phyloP scores from a whole-genome alignment of 2,113 vertebrate genomes.

The Cottus gobio region DNA sequence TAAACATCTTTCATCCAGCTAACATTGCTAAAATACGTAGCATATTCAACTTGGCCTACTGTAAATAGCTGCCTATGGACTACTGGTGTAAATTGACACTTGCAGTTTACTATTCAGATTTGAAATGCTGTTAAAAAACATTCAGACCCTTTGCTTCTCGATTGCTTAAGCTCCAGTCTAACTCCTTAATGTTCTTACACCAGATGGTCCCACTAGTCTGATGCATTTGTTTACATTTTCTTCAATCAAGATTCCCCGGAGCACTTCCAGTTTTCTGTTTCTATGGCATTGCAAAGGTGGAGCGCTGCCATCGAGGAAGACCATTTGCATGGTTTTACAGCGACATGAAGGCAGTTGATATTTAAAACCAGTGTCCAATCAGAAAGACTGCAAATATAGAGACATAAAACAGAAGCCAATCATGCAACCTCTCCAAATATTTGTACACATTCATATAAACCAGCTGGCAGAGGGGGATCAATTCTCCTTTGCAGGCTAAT shows the following conservation, averaged over 20 bases:
- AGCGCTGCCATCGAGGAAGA: not conserved
- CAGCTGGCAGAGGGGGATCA: constrained; percentile 53
- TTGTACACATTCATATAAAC: constrained; percentile 47
- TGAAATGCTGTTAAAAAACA: not conserved
- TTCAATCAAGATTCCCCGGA: constrained; percentile 9
- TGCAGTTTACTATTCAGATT: not conserved
- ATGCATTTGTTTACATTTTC: constrained; percentile 30
- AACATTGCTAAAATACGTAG: not conserved
- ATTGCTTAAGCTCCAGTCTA: constrained; percentile 13
- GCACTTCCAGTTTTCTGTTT: not conserved
- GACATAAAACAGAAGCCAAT: constrained; percentile 1
- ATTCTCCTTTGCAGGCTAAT: constrained; percentile 72
- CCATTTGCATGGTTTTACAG: constrained; percentile 15
- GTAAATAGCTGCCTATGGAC: not conserved
- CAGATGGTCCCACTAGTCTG: constrained; percentile 28
- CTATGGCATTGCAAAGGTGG: constrained; percentile 9
- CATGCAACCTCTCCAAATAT: constrained; percentile 41
- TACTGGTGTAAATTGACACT: not conserved
- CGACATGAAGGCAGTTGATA: constrained; percentile 21
- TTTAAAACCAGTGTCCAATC: constrained; percentile 17
- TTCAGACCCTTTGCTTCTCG: not conserved
- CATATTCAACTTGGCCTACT: not conserved
- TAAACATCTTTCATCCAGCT: not conserved
- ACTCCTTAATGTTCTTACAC: constrained; percentile 17
- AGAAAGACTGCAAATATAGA: constrained; percentile 23